Evolutionary conservation across 2,797 vertebrate species (phyloP).

Genomic region (Falco berigora): DNA sequence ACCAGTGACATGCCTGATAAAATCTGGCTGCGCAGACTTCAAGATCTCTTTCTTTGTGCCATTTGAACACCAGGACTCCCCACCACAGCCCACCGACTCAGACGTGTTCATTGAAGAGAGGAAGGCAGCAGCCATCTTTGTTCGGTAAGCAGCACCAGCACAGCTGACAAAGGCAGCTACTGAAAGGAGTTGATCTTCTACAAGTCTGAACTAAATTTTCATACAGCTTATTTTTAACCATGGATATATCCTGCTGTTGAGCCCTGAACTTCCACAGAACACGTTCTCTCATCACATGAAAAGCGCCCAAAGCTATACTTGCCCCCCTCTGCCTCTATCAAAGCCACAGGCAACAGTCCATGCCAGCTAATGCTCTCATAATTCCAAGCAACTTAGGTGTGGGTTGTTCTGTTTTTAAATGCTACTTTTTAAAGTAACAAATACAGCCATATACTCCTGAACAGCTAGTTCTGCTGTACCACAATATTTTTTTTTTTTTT

Average conservation of each 20-base stretch:
- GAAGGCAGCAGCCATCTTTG: constrained; percentile 75
- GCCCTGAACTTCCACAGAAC: not conserved
- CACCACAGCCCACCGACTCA: constrained; percentile 70
- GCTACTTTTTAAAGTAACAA: not conserved
- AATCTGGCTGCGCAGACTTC: constrained; percentile 76
- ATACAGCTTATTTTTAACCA: not conserved
- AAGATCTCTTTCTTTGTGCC: constrained; percentile 83
- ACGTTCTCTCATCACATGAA: not conserved
- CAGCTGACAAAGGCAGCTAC: not conserved
- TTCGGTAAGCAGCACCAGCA: constrained; percentile 69
- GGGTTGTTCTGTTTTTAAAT: not conserved
- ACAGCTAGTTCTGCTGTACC: not conserved
- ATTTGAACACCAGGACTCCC: constrained; percentile 74
- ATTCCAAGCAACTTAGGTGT: not conserved
- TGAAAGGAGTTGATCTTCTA: not conserved
- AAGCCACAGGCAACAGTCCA: not conserved
- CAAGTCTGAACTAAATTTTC: not conserved
- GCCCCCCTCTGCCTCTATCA: not conserved
- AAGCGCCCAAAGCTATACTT: not conserved
- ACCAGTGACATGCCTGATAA: constrained; percentile 78
- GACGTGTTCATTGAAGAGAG: constrained; percentile 77
- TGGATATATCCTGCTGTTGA: not conserved
- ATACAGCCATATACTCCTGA: accelerated
- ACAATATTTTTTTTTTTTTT: not conserved
- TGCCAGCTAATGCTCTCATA: not conserved